These are phyloP conservation scores for Diadegma fenestrale DNA, from an alignment of 2,888 invertebrate genomes.

Conservation along the genomic window DNA sequence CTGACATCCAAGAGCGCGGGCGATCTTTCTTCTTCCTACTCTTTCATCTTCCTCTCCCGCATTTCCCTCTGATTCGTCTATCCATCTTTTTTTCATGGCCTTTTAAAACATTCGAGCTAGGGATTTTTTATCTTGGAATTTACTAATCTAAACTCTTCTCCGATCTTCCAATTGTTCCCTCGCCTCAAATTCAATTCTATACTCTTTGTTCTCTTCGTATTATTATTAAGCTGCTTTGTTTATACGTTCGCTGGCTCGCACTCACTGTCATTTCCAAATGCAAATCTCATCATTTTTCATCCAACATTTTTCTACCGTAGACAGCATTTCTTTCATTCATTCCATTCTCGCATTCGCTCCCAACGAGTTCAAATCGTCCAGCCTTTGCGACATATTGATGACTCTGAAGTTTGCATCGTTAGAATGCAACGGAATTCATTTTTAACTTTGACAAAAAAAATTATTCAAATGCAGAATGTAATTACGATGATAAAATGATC, in stretches of 20 bases:
- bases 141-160: neutral
- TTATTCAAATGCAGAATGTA: no score
- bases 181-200: neutral
- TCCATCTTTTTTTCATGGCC: conserved; percentile 35
- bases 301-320: neutral
- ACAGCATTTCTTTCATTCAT: neutral
- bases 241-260: neutral
- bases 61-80: conserved; percentile 38
- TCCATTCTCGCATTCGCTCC: neutral
- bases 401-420: no score
- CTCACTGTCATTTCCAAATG: conserved; percentile 1
- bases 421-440: no score
- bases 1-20: conserved; percentile 80
- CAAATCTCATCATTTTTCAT: neutral
- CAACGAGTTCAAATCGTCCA: neutral
- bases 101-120: conserved; percentile 12
- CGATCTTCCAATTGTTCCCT: conserved; percentile 23
- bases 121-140: conserved; percentile 3
- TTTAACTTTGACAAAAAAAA: no score
- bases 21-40: conserved; percentile 74
- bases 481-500: no score
- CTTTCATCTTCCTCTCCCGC: conserved; percentile 27
- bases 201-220: neutral
- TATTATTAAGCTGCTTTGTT: conserved; percentile 6
- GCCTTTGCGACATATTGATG: neutral